phyloP scores from a whole-genome alignment of 2,888 invertebrate genomes.

The Petrolisthes manimaculis region DNA sequence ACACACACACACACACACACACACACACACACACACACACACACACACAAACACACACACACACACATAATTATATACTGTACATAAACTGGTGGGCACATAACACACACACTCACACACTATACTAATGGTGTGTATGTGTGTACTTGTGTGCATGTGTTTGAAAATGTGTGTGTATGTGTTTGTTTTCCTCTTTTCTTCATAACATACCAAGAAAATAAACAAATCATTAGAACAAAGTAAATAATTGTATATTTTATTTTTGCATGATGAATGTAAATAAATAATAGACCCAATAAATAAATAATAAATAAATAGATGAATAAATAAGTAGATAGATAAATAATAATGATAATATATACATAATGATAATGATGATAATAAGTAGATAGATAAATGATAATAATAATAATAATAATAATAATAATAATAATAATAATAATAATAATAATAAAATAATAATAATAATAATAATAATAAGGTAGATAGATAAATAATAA shows the following conservation, averaged over 20 bases:
- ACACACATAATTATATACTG: too few relatives aligned
- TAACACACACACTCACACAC: background rate
- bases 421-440: background rate
- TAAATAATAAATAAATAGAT: background rate
- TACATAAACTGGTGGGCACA: too few relatives aligned
- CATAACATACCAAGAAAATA: background rate
- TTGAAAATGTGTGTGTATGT: constrained; percentile 2
- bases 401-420: background rate
- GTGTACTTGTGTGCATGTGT: constrained; percentile 18
- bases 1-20: background rate
- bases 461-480: too few relatives aligned
- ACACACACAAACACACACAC: too few relatives aligned
- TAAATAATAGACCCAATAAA: too few relatives aligned
- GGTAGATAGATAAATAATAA: too few relatives aligned
- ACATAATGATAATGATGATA: too few relatives aligned
- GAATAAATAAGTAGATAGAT: background rate
- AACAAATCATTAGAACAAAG: too few relatives aligned
- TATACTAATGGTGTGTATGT: background rate
- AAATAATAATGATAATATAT: background rate
- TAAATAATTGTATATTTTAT: too few relatives aligned
- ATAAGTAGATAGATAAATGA: background rate
- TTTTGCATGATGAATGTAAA: too few relatives aligned
- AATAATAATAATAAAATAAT: too few relatives aligned
- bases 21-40: too few relatives aligned
- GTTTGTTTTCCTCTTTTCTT: background rate